Conservation (phyloP, 1,140 invertebrate species). For the Pissodes strobi region DNA sequence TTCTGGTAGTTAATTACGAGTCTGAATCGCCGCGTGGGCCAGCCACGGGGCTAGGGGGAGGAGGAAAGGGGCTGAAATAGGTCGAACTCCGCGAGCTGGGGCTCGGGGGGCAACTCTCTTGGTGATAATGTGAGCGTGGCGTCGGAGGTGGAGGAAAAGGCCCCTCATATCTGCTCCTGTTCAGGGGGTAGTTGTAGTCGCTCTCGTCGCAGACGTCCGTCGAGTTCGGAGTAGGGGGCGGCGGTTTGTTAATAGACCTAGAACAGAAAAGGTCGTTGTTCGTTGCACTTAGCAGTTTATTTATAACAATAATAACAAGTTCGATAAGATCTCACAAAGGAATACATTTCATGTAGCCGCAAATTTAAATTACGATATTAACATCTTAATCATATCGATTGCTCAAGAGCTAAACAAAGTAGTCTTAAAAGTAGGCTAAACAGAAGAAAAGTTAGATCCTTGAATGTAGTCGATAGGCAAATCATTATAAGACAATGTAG, state of each 20-base stretch:
- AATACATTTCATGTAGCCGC: no score
- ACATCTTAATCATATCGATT: no score
- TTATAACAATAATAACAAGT: no score
- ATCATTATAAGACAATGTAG: no score
- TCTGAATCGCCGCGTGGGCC: conserved; percentile 57
- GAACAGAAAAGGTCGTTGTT: conserved; percentile 56
- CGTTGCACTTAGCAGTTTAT: no score
- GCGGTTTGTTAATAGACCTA: conserved; percentile 79
- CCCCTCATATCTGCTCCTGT: conserved; percentile 49
- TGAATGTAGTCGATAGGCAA: no score
- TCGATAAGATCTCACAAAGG: no score
- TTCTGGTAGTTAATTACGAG: no score
- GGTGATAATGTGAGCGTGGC: conserved; percentile 76
- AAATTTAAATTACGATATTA: no score
- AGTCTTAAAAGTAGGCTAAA: no score
- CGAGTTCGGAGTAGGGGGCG: conserved; percentile 91
- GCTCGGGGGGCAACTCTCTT: conserved; percentile 75
- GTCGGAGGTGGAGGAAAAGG: conserved; percentile 73
- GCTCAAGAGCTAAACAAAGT: no score
- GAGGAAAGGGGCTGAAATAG: conserved; percentile 74
- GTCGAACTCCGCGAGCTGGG: conserved; percentile 77
- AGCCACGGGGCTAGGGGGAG: conserved; percentile 72
- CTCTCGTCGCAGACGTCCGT: conserved; percentile 92
- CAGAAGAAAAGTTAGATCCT: no score
- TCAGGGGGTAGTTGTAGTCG: conserved; percentile 69